A percentile compares a stretch with the other conserved stretches of the same genome.
phyloP scores from a whole-genome alignment of 2,113 vertebrate species.

The Cricetomys ansorgei region DNA sequence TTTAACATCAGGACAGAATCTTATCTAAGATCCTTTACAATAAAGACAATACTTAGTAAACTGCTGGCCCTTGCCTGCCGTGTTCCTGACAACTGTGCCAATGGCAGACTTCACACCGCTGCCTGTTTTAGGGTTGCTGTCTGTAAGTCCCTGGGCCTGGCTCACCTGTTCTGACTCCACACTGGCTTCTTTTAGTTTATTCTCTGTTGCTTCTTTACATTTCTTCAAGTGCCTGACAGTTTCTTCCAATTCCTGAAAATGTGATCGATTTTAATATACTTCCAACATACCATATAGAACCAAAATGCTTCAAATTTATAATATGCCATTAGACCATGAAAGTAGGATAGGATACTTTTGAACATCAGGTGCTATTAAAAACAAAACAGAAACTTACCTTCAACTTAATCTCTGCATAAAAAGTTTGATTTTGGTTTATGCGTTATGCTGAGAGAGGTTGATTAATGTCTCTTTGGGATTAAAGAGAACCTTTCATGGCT shows the following conservation, averaged over 20 bases:
- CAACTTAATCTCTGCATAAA: neutral
- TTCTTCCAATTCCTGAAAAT: constrained; percentile 83
- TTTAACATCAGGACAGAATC: neutral
- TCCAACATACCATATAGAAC: neutral
- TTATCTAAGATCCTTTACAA: neutral
- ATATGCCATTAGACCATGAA: neutral
- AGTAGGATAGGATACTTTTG: neutral
- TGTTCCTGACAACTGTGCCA: neutral
- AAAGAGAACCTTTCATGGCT: neutral
- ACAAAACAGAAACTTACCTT: neutral
- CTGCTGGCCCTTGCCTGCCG: neutral
- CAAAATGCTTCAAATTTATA: neutral
- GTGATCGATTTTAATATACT: neutral
- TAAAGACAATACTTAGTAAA: neutral
- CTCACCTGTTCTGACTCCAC: constrained; percentile 86
- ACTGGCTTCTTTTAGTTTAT: constrained; percentile 84
- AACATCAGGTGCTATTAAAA: neutral
- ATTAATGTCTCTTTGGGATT: neutral
- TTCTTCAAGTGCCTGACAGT: constrained; percentile 79
- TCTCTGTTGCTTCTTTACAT: constrained; percentile 81
- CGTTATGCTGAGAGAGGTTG: neutral
- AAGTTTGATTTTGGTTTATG: neutral
- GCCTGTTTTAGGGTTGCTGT: neutral
- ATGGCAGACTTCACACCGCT: neutral
- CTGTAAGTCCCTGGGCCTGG: neutral